phyloP scores from a whole-genome alignment of 2,888 invertebrate genomes.

The Omphaloscelis lunosa region DNA sequence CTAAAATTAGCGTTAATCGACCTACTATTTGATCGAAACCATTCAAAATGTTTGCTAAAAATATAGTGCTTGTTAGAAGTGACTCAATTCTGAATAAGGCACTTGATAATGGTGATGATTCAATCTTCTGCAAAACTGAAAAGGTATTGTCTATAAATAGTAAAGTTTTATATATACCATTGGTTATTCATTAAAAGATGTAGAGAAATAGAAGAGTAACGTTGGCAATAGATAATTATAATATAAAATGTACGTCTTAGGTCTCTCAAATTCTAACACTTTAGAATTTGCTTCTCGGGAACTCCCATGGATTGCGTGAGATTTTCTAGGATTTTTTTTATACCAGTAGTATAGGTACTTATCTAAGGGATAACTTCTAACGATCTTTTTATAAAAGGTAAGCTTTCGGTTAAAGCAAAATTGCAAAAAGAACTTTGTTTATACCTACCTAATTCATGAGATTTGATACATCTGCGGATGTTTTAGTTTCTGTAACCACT shows the following conservation, averaged over 20 bases:
- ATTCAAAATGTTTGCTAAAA: slow-evolving; percentile 30
- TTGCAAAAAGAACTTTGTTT: too few species aligned
- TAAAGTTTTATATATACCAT: neutral
- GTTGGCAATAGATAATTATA: neutral
- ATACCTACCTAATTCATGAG: too few species aligned
- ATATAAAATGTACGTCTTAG: neutral
- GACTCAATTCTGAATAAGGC: slow-evolving; percentile 34
- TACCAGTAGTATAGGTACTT: neutral
- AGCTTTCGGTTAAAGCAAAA: neutral
- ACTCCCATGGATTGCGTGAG: neutral
- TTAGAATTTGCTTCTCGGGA: neutral
- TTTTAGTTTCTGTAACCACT: neutral
- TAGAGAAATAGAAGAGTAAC: neutral
- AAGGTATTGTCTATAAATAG: neutral
- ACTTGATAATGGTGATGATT: slow-evolving; percentile 43
- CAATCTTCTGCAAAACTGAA: slow-evolving; percentile 24
- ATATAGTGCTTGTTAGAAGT: neutral
- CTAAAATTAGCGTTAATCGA: slow-evolving; percentile 41
- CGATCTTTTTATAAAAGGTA: neutral
- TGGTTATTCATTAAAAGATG: slow-evolving; percentile 3
- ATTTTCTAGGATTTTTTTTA: slow-evolving; percentile 1
- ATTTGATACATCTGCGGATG: neutral
- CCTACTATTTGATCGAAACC: slow-evolving; percentile 12
- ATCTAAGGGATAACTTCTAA: neutral
- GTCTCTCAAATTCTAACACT: neutral